A percentile compares a stretch with the other conserved stretches of the same genome.
Evolutionary conservation across 2,888 invertebrate species (phyloP).

Genomic region (Oligia strigilis): DNA sequence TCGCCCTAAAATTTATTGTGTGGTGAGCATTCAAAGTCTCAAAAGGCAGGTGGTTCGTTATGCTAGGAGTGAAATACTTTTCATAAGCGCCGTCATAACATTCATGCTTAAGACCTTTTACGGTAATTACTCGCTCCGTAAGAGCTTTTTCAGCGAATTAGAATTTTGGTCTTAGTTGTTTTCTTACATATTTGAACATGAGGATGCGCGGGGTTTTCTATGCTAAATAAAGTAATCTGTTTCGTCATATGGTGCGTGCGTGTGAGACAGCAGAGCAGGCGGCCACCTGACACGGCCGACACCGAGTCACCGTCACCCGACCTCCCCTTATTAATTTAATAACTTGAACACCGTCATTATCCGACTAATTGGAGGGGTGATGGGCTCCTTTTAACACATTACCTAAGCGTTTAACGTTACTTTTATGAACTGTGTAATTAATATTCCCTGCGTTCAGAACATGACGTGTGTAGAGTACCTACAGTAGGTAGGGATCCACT

Average conservation of each 20-base stretch:
- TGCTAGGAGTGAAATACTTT: slow-evolving; percentile 85
- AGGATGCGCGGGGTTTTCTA: slow-evolving; percentile 33
- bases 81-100: slow-evolving; percentile 90
- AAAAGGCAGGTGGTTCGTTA: slow-evolving; percentile 80
- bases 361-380: slow-evolving; percentile 89
- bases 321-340: slow-evolving; percentile 90
- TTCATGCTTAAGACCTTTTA: slow-evolving; percentile 90
- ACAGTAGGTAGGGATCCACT: slow-evolving; percentile 3
- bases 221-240: slow-evolving; percentile 5
- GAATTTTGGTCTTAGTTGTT: slow-evolving; percentile 84
- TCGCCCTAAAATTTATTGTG: slow-evolving; percentile 81
- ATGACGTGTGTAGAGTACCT: slow-evolving; percentile 17
- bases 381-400: slow-evolving; percentile 87
- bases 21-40: slow-evolving; percentile 82
- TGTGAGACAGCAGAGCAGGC: slow-evolving; percentile 44
- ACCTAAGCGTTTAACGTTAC: slow-evolving; percentile 86
- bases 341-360: slow-evolving; percentile 89
- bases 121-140: slow-evolving; percentile 85
- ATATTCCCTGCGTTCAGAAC: slow-evolving; percentile 71
- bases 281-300: slow-evolving; percentile 79
- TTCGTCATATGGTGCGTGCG: slow-evolving; percentile 28
- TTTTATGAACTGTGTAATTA: slow-evolving; percentile 88
- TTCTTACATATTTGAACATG: slow-evolving; percentile 77
- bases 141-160: slow-evolving; percentile 84
- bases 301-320: slow-evolving; percentile 73